Base-by-base conservation (phyloP, 2,113 vertebrate genomes). In the Callithrix jacchus region DNA sequence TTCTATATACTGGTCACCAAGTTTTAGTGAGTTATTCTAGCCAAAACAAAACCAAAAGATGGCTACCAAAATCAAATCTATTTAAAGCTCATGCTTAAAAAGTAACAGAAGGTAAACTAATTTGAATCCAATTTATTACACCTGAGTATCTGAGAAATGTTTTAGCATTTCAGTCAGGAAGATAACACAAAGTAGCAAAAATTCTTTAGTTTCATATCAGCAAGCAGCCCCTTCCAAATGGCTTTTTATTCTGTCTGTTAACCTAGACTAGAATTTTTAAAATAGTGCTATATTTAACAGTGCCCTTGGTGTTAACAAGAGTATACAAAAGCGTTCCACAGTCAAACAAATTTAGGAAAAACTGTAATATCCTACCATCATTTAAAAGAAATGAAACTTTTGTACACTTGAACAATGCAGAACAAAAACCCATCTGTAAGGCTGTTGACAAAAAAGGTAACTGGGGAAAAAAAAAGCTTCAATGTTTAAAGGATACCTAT, bases 151-250 rank as follows among this genome's bases (percentile, higher is more conserved):
- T 92, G 42, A 94, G 49, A 89, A 83, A 47, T 84, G 25, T 61
- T 97, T 96, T 47, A 87, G 68, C 66, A 68, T 70, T 81, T 61
- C 45, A 95, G 93, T 91, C 37, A 84, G 10, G 16, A 87, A 97
- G 89, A 77, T 40, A 96, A 66, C 16, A 77, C n/a, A 74, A 87
- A 68, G 16, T 66, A 80, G n/a, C 54, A 87, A 58, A 74, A 85
- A 10, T 61, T 93, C 32, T 85, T 79, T 70, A 10, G 27, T 92
- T 88, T 76, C 8, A 8, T 35, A 37, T 64, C 13, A 82, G 12
- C 37, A 90, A 89, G 32, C 30, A 68, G n/a, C 35, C 70, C 66
- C 66, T 73, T 61, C 54, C 42, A 87, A 42, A 12, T 89, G 40
- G 73, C 32, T 30, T 49, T 47, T 40, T 73, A 77, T 40, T 94